These are phyloP conservation scores for Dendrolimus punctatus DNA, from an alignment of 1,140 invertebrate species.

Conservation along the genomic window DNA sequence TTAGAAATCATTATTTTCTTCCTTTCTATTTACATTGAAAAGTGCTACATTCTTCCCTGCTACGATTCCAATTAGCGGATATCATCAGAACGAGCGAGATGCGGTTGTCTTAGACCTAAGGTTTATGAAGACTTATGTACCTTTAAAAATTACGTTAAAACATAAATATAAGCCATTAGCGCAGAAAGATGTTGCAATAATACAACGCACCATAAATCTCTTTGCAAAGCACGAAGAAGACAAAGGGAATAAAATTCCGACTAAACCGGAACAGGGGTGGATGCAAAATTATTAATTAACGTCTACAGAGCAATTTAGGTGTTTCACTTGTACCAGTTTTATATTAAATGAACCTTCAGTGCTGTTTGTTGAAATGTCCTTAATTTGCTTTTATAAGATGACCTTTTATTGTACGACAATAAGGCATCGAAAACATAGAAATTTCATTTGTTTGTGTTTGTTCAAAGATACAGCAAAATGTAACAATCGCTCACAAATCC, in stretches of 20 bases:
- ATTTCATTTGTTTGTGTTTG: too few relatives aligned
- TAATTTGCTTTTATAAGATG: conserved; percentile 1
- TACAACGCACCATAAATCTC: not conserved
- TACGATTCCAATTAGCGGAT: too few relatives aligned
- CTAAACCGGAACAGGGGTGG: conserved; percentile 7
- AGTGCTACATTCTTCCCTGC: too few relatives aligned
- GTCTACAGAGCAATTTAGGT: conserved; percentile 10
- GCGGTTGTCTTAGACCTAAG: too few relatives aligned
- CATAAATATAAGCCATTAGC: not conserved
- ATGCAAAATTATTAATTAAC: conserved; percentile 16
- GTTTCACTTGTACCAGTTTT: conserved; percentile 11
- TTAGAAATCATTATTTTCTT: too few relatives aligned
- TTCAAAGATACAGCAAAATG: too few relatives aligned
- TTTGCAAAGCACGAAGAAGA: not conserved
- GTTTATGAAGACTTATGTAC: too few relatives aligned
- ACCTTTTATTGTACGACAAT: not conserved
- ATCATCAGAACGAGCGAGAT: too few relatives aligned
- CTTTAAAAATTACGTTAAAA: not conserved
- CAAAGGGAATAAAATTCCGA: conserved; percentile 9
- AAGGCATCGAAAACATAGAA: too few relatives aligned
- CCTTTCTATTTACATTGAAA: too few relatives aligned
- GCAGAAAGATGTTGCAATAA: not conserved
- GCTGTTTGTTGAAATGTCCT: conserved; percentile 2
- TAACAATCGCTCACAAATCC: too few relatives aligned
- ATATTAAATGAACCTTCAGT: conserved; percentile 4